Base-by-base conservation (phyloP, 2,888 invertebrate genomes). In the Globia sparganii region DNA sequence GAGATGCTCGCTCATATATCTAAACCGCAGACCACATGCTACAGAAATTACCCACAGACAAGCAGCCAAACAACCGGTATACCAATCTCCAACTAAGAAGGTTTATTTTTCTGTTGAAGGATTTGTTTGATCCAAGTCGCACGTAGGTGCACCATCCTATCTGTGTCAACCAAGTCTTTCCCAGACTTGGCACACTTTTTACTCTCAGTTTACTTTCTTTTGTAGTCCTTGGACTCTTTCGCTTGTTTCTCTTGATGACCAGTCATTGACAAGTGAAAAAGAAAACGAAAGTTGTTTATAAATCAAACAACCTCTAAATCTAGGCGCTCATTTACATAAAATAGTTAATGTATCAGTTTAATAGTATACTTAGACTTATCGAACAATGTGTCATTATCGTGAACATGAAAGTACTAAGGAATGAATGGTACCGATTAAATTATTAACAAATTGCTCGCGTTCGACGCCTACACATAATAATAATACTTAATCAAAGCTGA, bases 221-320 rank as follows among this genome's bases (percentile, higher is more conserved):
- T 93, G 92, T 91, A 91, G 92, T 93, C 93, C 92, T 94, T 93
- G 92, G 88, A 86, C 90, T 92, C 91, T 92, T 93, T 91, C 90
- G 88, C 91, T 90, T 91, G 88, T 89, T 89, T 90, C 90, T 85
- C 84, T 89, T 89, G 85, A 83, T 87, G 86, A 65, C 82, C 80
- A 83, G 80, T 84, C 87, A 86, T 75, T 74, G 79, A 84, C 78
- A 82, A 87, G 86, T 89, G 90, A 87, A 89, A 90, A 94, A 93
- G 94, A 95, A 94, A 95, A 93, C 87, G 94, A 94, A 94, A 93
- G 93, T 93, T 90, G 91, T 91, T 91, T 92, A 91, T 91, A 90
- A 89, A 91, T 91, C 91, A 87, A 88, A 89, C 88, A 86, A 87
- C 83, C 86, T 87, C 86, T 85, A 71, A 83, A 91, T 90, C 89